Conservation (phyloP, 2,113 vertebrate genomes). For the Chaetodon auriga region DNA sequence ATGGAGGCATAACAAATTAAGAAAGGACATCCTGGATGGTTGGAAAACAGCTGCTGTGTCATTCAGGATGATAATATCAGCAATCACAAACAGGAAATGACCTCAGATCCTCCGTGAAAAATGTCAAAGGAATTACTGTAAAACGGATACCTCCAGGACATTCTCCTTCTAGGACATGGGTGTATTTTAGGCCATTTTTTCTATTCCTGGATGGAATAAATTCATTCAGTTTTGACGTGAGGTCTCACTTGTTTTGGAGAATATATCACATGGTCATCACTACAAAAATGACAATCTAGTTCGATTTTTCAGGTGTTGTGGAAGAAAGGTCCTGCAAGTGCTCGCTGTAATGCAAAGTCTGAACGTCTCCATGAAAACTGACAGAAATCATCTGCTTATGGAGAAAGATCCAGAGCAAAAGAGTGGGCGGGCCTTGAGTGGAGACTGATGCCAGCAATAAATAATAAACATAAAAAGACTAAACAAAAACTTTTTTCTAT, state of each 20-base stretch:
- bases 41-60: slow-evolving; percentile 54
- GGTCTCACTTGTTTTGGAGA: no score
- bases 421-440: not conserved
- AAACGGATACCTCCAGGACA: not conserved
- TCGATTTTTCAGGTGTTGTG: no score
- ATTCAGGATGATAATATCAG: slow-evolving; percentile 45
- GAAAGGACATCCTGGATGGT: slow-evolving; percentile 70
- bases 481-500: not conserved
- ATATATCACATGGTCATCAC: no score
- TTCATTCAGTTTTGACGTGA: no score
- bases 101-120: slow-evolving; percentile 65
- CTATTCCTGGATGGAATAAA: not conserved
- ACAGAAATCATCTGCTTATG: no score
- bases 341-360: no score
- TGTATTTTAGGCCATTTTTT: not conserved
- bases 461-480: not conserved
- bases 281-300: no score
- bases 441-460: not conserved
- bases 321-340: no score
- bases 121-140: slow-evolving; percentile 11
- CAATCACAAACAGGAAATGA: slow-evolving; percentile 76
- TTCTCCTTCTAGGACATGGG: slow-evolving; percentile 19
- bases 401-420: no score
- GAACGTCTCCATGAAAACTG: no score
- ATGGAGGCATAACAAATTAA: slow-evolving; percentile 73